phyloP scores from a whole-genome alignment of 2,888 invertebrate genomes.

The Anoncus sp. region DNA sequence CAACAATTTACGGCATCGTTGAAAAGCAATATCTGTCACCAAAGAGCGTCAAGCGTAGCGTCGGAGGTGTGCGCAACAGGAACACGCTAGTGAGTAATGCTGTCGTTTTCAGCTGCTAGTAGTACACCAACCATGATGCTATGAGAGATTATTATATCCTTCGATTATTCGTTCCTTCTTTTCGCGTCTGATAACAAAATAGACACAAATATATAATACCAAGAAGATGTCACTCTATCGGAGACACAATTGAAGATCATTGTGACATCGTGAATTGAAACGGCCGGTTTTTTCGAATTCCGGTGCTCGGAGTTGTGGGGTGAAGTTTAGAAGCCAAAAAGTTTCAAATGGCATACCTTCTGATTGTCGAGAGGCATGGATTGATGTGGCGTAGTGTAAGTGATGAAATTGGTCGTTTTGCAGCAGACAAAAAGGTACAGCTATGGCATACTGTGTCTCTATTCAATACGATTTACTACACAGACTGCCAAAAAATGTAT shows the following conservation, averaged over 20 bases:
- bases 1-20: constrained; percentile 64
- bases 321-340: too few species aligned
- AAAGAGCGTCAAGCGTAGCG: constrained; percentile 28
- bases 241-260: constrained; percentile 56
- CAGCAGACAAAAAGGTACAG: too few species aligned
- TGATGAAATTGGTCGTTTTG: too few species aligned
- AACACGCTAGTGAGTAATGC: not conserved
- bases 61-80: constrained; percentile 10
- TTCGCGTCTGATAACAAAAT: constrained; percentile 20
- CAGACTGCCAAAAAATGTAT: too few species aligned
- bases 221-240: constrained; percentile 27
- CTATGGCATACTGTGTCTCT: too few species aligned
- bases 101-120: constrained; percentile 38
- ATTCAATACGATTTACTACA: too few species aligned
- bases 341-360: constrained; percentile 1
- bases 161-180: constrained; percentile 65
- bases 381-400: too few species aligned
- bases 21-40: constrained; percentile 68
- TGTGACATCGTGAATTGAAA: not conserved
- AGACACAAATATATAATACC: not conserved
- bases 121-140: constrained; percentile 50
- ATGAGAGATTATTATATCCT: constrained; percentile 11
- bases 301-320: too few species aligned
- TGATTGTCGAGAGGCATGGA: too few species aligned
- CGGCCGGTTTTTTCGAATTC: too few species aligned